Evolutionary conservation across 2,113 vertebrate species (phyloP).

Genomic region (Orthonyx spaldingii): DNA sequence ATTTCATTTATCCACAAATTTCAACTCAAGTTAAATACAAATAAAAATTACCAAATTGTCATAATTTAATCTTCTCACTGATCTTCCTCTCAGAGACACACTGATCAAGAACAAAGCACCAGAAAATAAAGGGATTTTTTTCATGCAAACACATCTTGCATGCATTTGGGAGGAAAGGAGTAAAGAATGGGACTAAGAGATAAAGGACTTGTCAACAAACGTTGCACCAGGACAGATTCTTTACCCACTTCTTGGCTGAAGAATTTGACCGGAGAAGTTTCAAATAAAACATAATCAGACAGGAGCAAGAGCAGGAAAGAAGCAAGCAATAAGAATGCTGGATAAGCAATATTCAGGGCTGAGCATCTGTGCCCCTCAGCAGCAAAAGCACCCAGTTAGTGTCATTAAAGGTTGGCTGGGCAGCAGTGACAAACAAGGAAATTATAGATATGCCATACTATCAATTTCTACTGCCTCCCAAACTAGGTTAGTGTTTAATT

Average conservation of each 20-base stretch:
- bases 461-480: neutral
- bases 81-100: neutral
- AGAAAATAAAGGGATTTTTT: neutral
- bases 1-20: neutral
- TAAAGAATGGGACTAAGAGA: neutral
- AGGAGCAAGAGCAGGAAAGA: neutral
- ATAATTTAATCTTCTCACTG: neutral
- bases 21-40: neutral
- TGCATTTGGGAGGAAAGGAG: neutral
- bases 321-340: neutral
- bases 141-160: neutral
- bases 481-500: neutral
- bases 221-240: neutral
- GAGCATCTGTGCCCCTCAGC: neutral
- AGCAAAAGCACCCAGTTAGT: neutral
- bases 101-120: neutral
- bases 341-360: neutral
- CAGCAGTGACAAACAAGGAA: neutral
- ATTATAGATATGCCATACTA: neutral
- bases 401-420: neutral
- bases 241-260: neutral
- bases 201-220: neutral
- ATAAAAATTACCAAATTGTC: neutral
- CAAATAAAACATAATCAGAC: neutral
- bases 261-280: neutral